phyloP scores from a whole-genome alignment of 1,140 invertebrate genomes.

The Drosophila bifasciata region DNA sequence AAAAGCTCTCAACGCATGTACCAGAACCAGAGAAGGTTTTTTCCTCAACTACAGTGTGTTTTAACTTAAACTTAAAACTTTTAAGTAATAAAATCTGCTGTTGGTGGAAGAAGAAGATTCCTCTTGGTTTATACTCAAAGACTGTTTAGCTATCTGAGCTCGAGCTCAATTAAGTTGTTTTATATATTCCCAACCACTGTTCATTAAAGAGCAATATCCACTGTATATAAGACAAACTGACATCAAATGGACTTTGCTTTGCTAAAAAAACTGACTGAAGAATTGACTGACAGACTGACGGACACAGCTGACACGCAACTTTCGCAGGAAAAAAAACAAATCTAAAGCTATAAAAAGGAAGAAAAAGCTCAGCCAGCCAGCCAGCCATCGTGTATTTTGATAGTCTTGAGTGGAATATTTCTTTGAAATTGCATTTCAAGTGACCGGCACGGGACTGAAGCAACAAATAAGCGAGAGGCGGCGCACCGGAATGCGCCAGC shows the following conservation, averaged over 20 bases:
- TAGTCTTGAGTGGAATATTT: slow-evolving; percentile 63
- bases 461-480: slow-evolving; percentile 42
- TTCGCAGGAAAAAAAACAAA: slow-evolving; percentile 12
- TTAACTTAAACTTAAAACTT: no score
- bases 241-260: slow-evolving; percentile 7
- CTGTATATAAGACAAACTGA: slow-evolving; percentile 11
- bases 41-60: no score
- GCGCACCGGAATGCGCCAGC: slow-evolving; percentile 45
- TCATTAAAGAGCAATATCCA: no score
- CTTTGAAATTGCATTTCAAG: slow-evolving; percentile 66
- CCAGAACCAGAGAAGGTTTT: neutral
- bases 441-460: slow-evolving; percentile 15
- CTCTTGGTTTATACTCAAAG: no score
- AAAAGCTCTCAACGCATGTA: slow-evolving; percentile 4
- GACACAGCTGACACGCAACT: slow-evolving; percentile 7
- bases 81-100: no score
- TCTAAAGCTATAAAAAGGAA: slow-evolving; percentile 5
- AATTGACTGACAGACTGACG: slow-evolving; percentile 13
- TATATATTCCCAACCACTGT: no score
- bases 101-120: no score
- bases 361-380: neutral
- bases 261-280: no score
- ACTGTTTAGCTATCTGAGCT: no score
- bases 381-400: slow-evolving; percentile 45
- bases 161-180: no score